Evolutionary conservation across 2,113 vertebrate genomes (phyloP), one percentile per base, ranked within the genome.

Genomic region (Terrapene triunguis): DNA sequence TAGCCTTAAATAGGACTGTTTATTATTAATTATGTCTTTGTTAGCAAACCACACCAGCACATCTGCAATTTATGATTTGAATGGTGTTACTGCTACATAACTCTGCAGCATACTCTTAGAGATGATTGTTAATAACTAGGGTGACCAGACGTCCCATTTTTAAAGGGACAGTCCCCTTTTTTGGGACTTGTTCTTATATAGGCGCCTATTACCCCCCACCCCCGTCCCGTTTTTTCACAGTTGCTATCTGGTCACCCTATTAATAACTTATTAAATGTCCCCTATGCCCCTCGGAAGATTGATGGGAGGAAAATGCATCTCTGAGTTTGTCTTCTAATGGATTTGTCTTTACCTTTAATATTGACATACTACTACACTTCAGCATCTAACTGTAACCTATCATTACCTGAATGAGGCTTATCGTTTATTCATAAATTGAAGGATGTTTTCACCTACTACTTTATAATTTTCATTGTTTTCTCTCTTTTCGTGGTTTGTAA

Each of bases 401-500:
- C 90, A 90, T 94, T 95, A 93, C 87, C 22, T 85, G 88, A 94
- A 95, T 93, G 89, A 95, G 94, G 80, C 96, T 96, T 97, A 95
- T 97, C 89, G 94, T 93, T 95, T 95, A 95, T 96, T 96, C 94
- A 96, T 96, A 97, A 95, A 76, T 90, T 96, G 87, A 87, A 92
- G 93, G 89, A 94, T 94, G 87, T 88, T 96, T 97, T 94, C 51
- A 51, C 62, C 55, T 42, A 32, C 38, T 79, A 48, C 72, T 74
- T 80, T 76, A 82, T 81, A 16, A n/a, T n/a, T 74, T 53, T 72
- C 57, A 82, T 35, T 10, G 48, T 19, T 65, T 35, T 16, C 13
- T 27, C 51, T 10, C 21, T 44, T 81, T 74, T 89, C 53, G 81
- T 91, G 89, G 44, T 86, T 96, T 97, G 92, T 95, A 97, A 96